Conservation (phyloP, 2,888 invertebrate species). For the Fabriciana adippe region DNA sequence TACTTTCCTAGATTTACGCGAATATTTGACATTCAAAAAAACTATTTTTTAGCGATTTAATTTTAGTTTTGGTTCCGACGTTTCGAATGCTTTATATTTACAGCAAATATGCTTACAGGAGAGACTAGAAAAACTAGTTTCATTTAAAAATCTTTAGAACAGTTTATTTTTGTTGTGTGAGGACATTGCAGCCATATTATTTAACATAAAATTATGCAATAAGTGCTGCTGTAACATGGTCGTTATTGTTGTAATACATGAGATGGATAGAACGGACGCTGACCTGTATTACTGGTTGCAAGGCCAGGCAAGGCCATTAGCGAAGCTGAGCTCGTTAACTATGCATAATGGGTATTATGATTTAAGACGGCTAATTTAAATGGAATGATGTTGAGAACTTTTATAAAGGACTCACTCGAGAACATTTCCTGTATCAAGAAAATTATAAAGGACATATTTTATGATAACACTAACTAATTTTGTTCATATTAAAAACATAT, state of each 20-base stretch:
- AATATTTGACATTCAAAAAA: too few relatives aligned
- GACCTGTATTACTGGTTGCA: slow-evolving; percentile 58
- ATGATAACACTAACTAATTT: background rate
- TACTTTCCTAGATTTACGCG: background rate
- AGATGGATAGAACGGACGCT: slow-evolving; percentile 42
- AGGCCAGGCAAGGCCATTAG: slow-evolving; percentile 74
- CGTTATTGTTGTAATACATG: slow-evolving; percentile 34
- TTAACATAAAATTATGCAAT: slow-evolving; percentile 15
- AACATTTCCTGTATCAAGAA: background rate
- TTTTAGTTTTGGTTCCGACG: too few relatives aligned
- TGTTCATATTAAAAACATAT: background rate
- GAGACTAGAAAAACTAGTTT: too few relatives aligned
- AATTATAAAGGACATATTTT: too few relatives aligned
- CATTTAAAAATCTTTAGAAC: too few relatives aligned
- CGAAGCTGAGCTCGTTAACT: slow-evolving; percentile 27
- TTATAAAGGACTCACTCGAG: background rate
- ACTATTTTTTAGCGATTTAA: too few relatives aligned
- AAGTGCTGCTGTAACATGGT: slow-evolving; percentile 30
- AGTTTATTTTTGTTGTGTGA: background rate
- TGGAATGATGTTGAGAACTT: background rate
- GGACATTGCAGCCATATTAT: slow-evolving; percentile 4
- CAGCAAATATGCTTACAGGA: too few relatives aligned
- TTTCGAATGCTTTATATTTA: too few relatives aligned
- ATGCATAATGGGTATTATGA: slow-evolving; percentile 23
- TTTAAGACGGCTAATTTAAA: background rate